A percentile compares a stretch with the other conserved stretches of the same genome.
These are phyloP conservation scores for Poeciliopsis presidionis DNA, from an alignment of 2,797 vertebrate genomes.

Conservation along the genomic window DNA sequence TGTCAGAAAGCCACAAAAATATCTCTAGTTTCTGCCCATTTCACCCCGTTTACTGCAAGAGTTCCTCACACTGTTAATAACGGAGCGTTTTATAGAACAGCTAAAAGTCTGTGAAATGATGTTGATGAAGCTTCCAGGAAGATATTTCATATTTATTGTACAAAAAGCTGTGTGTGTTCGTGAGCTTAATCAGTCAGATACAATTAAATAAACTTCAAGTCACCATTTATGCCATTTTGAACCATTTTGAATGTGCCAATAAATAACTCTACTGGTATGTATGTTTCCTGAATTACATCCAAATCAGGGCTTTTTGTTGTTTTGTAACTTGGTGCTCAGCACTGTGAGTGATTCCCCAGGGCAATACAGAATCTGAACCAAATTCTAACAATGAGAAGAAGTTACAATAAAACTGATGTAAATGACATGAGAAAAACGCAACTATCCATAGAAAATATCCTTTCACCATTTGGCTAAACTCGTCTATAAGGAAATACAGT, in stretches of 20 bases:
- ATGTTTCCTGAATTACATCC: background rate
- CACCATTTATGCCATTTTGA: background rate
- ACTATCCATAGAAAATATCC: background rate
- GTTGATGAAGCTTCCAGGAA: background rate
- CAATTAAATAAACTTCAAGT: background rate
- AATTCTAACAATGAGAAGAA: background rate
- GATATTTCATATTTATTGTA: background rate
- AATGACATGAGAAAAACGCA: background rate
- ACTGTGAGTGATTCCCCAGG: background rate
- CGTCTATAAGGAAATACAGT: conserved; percentile 12
- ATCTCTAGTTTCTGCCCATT: background rate
- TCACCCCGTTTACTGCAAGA: background rate
- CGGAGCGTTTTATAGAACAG: background rate
- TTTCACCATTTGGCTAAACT: conserved; percentile 11
- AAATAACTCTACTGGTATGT: background rate
- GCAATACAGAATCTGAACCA: background rate
- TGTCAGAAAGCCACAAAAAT: background rate
- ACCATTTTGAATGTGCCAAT: background rate
- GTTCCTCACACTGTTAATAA: background rate
- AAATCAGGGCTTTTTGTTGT: background rate
- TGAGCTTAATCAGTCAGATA: background rate
- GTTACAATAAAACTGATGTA: background rate
- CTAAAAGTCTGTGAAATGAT: background rate
- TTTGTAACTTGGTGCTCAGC: background rate
- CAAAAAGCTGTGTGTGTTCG: background rate